A percentile compares a stretch with the other conserved stretches of the same genome.
phyloP scores from a whole-genome alignment of 2,888 invertebrate species.

The Metacarcinus magister region DNA sequence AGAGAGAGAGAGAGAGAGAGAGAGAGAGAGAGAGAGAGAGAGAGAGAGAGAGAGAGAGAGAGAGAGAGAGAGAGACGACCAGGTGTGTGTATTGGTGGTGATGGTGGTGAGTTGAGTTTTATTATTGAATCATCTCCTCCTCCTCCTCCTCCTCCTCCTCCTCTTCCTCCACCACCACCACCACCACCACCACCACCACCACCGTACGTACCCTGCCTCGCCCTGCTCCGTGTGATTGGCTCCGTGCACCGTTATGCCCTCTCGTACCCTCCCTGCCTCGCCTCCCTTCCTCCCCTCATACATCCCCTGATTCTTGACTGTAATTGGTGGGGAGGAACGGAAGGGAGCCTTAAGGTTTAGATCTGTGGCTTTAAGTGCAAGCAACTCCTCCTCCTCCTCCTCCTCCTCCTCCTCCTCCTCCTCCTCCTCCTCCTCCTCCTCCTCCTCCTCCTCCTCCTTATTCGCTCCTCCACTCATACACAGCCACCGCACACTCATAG shows the following conservation, averaged over 20 bases:
- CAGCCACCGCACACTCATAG: slow-evolving; percentile 11
- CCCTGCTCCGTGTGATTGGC: background rate
- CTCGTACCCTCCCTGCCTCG: background rate
- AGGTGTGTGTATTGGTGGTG: background rate
- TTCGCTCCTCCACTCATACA: too few relatives aligned
- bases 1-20: slow-evolving; percentile 26
- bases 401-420: slow-evolving; percentile 16
- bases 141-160: background rate
- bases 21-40: slow-evolving; percentile 26
- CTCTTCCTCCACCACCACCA: background rate
- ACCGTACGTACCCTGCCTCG: background rate
- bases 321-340: background rate
- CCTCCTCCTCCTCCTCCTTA: too few relatives aligned
- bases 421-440: background rate
- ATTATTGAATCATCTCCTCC: background rate
- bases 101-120: background rate
- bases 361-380: background rate
- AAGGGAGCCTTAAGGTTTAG: background rate
- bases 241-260: slow-evolving; percentile 6
- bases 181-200: background rate
- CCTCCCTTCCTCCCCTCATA: background rate
- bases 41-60: slow-evolving; percentile 26
- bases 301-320: background rate
- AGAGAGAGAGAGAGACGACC: background rate
- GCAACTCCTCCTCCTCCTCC: slow-evolving; percentile 1